Conservation (phyloP, 2,888 invertebrate species). For the Athalia circularis region DNA sequence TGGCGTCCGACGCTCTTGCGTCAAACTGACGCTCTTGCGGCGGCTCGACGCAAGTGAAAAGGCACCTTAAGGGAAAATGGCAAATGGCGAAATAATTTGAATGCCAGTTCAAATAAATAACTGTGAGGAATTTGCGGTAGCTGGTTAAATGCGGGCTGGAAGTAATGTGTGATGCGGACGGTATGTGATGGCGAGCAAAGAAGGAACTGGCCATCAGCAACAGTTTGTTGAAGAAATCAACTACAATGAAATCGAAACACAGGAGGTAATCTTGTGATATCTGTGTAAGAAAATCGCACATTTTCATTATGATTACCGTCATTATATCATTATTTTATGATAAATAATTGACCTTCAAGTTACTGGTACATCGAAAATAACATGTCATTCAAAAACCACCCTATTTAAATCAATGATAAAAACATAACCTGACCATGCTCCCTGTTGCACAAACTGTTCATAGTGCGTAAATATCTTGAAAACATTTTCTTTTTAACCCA, state of each 20-base stretch:
- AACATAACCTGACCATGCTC: slow-evolving; percentile 40
- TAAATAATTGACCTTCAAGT: background rate
- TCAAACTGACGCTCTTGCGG: no score
- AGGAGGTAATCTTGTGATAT: slow-evolving; percentile 78
- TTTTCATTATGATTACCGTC: slow-evolving; percentile 14
- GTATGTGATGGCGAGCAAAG: slow-evolving; percentile 67
- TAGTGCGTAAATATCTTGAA: background rate
- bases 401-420: slow-evolving; percentile 2
- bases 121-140: slow-evolving; percentile 36
- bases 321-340: background rate
- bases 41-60: no score
- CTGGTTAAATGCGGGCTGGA: slow-evolving; percentile 61
- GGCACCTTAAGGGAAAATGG: slow-evolving; percentile 49
- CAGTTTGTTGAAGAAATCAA: slow-evolving; percentile 86
- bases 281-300: slow-evolving; percentile 43
- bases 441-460: background rate
- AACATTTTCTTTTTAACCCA: no score
- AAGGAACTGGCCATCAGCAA: slow-evolving; percentile 66
- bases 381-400: slow-evolving; percentile 12
- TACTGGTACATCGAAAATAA: background rate
- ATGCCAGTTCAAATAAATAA: slow-evolving; percentile 53
- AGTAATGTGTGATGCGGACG: slow-evolving; percentile 63
- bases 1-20: no score
- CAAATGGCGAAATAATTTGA: slow-evolving; percentile 52
- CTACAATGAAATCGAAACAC: slow-evolving; percentile 84